Evolutionary conservation across 2,113 vertebrate genomes (phyloP), one percentile per base, ranked within the genome.

Genomic region (Phalacrocorax carbo): DNA sequence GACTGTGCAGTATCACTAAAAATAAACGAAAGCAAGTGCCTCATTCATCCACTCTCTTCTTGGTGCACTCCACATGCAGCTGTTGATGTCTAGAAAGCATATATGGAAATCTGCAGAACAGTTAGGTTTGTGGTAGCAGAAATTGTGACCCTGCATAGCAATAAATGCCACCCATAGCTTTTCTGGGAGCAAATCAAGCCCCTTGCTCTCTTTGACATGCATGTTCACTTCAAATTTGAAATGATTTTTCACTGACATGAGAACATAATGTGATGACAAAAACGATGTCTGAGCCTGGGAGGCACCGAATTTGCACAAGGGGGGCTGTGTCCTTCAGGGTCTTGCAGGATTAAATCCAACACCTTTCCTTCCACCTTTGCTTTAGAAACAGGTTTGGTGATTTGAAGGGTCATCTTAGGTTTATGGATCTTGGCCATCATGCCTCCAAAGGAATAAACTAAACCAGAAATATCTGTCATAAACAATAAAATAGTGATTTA

Each of bases 1-100:
- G 62, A 13, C 46, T 22, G 48, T 94, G 90, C 71, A 66, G 94
- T 95, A 69, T 72, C 82, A 72, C 94, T 97, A 96, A 97, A 97
- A 96, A 96, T 96, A 97, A 90, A 85, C 70, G 70, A 72, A 40
- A 80, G 73, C 78, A 29, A 93, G 90, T 61, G 44, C 66, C 68
- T 94, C 90, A 70, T 96, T 96, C 93, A 96, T 93, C 62, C 30
- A 9, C 46, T 62, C 15, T 60, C 64, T 46, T 80, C 81, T 90
- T 48, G n/a, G 15, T 79, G 48, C 26, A 20, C 51, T 40, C 32
- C 70, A 60, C 0, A 0, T 30, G 79, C 94, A 84, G 57, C 88
- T 94, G 80, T 76, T 77, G 75, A 32, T 78, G 71, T 54, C 81
- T 89, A 49, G 54, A 87, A 91, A 89, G 78, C 57, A 2, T 87